Evolutionary conservation across 2,888 invertebrate genomes (phyloP).

Genomic region (Nysson spinosus): DNA sequence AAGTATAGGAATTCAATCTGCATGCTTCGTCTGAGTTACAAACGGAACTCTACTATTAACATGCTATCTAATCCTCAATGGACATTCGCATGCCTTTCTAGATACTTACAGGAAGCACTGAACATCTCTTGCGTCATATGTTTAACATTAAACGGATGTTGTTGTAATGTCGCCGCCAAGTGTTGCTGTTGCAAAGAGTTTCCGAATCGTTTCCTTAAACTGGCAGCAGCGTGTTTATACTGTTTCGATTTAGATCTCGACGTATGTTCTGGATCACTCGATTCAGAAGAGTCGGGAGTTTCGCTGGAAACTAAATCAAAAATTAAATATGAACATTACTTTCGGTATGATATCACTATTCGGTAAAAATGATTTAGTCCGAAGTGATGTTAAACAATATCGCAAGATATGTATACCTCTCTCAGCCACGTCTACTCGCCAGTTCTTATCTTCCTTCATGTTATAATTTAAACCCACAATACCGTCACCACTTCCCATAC

Average conservation of each 20-base stretch:
- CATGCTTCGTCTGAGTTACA: no score
- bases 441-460: constrained; percentile 75
- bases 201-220: constrained; percentile 72
- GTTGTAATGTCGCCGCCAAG: constrained; percentile 69
- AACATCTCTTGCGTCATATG: constrained; percentile 77
- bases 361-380: no score
- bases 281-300: constrained; percentile 74
- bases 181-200: constrained; percentile 71
- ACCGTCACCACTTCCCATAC: constrained; percentile 72
- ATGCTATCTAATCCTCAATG: no score
- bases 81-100: neutral
- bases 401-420: constrained; percentile 67
- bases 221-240: constrained; percentile 65
- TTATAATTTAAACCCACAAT: constrained; percentile 74
- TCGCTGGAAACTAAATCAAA: constrained; percentile 71
- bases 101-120: constrained; percentile 77
- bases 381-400: neutral
- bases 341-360: no score
- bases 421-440: constrained; percentile 74
- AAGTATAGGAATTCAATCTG: no score
- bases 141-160: constrained; percentile 74
- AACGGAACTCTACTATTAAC: no score
- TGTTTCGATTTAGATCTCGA: constrained; percentile 69
- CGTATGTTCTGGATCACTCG: constrained; percentile 73
- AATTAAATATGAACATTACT: neutral